Percentiles rank a stretch among this genome's conserved stretches.
Evolutionary conservation across 1,140 invertebrate species (phyloP).

Genomic region (Leptinotarsa texana): DNA sequence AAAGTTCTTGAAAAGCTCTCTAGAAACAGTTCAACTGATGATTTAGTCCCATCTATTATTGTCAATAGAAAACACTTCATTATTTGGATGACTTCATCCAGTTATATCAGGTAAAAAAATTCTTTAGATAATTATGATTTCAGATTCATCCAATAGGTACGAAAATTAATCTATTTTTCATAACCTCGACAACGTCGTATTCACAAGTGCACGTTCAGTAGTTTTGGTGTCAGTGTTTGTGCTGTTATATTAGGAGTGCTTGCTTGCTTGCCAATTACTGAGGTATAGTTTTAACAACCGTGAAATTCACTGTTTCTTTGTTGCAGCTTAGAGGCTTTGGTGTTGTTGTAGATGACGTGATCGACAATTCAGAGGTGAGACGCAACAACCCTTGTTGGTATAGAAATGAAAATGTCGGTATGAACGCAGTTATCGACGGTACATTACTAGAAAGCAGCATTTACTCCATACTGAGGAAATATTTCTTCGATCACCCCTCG

Average conservation of each 20-base stretch:
- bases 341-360: conserved; percentile 87
- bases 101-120: too few relatives aligned
- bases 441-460: conserved; percentile 79
- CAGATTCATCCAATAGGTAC: too few relatives aligned
- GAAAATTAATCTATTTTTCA: too few relatives aligned
- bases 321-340: conserved; percentile 83
- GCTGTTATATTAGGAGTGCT: neutral
- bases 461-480: conserved; percentile 76
- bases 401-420: conserved; percentile 75
- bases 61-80: too few relatives aligned
- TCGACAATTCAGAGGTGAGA: conserved; percentile 82
- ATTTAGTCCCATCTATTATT: too few relatives aligned
- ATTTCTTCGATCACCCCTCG: conserved; percentile 77
- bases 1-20: too few relatives aligned
- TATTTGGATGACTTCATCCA: too few relatives aligned
- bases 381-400: conserved; percentile 91
- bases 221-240: conserved; percentile 10
- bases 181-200: neutral
- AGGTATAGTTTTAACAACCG: neutral
- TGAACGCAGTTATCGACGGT: conserved; percentile 86
- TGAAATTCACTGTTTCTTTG: conserved; percentile 35
- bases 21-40: too few relatives aligned
- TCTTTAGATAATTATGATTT: too few relatives aligned
- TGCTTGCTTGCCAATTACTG: neutral
- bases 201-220: conserved; percentile 8